Percentiles rank a stretch among this genome's conserved stretches.
phyloP scores from a whole-genome alignment of 2,888 invertebrate genomes.

The Neuroscelio doddi region DNA sequence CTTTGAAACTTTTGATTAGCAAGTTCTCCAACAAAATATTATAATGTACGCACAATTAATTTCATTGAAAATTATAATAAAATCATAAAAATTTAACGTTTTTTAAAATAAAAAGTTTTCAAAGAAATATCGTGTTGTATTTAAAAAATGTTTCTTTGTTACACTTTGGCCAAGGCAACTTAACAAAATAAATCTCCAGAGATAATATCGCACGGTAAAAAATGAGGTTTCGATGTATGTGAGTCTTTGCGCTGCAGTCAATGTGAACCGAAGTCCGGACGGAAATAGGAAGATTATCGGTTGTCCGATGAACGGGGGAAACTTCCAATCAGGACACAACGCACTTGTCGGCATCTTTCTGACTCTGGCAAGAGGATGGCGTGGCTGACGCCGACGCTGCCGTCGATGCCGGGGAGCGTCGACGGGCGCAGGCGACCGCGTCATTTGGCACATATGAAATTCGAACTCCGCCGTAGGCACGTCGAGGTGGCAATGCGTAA shows the following conservation, averaged over 20 bases:
- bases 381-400: slow-evolving; percentile 53
- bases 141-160: slow-evolving; percentile 1
- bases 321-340: slow-evolving; percentile 83
- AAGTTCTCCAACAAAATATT: background rate
- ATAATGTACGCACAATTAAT: background rate
- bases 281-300: background rate
- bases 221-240: background rate
- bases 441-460: slow-evolving; percentile 96
- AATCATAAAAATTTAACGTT: background rate
- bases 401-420: slow-evolving; percentile 73
- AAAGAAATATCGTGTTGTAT: background rate
- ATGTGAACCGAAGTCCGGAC: slow-evolving; percentile 8
- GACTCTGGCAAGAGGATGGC: slow-evolving; percentile 56
- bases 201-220: background rate
- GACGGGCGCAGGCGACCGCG: slow-evolving; percentile 86
- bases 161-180: background rate
- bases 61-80: background rate
- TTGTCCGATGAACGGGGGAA: background rate
- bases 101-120: background rate
- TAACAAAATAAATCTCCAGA: background rate
- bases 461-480: slow-evolving; percentile 89
- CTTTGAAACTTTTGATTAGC: no score
- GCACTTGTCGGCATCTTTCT: slow-evolving; percentile 86
- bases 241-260: background rate
- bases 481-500: slow-evolving; percentile 86